A percentile compares a stretch with the other conserved stretches of the same genome.
phyloP scores from a whole-genome alignment of 2,113 vertebrate genomes.

The Trogon melanurus region DNA sequence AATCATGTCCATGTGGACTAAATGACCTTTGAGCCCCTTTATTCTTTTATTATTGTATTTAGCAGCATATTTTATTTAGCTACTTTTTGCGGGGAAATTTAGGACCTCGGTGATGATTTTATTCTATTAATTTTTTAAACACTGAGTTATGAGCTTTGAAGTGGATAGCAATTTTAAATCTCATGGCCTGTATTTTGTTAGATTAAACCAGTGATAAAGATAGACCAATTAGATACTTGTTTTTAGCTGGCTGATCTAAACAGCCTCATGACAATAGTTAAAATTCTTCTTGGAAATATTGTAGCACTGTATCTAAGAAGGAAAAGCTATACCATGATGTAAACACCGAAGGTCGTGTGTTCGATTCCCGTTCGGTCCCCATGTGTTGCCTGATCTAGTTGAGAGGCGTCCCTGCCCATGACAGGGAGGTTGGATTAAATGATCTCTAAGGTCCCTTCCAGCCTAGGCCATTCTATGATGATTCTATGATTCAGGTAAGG shows the following conservation, averaged over 20 bases:
- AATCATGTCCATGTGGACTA: not conserved
- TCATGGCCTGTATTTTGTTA: not conserved
- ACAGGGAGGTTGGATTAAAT: too few species aligned
- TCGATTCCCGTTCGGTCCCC: too few species aligned
- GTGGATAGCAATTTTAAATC: constrained; percentile 6
- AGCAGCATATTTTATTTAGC: not conserved
- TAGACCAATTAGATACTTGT: not conserved
- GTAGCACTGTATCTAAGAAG: not conserved
- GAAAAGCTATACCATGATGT: not conserved
- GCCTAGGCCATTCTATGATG: too few species aligned
- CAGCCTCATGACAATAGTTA: not conserved
- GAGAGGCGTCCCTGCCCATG: too few species aligned
- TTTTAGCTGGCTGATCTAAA: not conserved
- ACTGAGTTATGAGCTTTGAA: not conserved
- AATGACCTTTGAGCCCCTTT: not conserved
- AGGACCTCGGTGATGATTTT: not conserved
- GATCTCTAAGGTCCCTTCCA: too few species aligned
- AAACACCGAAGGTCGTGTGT: not conserved
- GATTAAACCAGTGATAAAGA: not conserved
- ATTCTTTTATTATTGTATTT: not conserved
- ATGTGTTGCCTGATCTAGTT: too few species aligned
- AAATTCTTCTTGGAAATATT: not conserved
- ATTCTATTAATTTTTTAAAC: not conserved
- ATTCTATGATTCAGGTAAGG: not conserved
- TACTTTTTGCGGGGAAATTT: not conserved